phyloP scores from a whole-genome alignment of 2,113 vertebrate genomes.

The Rhipidura dahli region DNA sequence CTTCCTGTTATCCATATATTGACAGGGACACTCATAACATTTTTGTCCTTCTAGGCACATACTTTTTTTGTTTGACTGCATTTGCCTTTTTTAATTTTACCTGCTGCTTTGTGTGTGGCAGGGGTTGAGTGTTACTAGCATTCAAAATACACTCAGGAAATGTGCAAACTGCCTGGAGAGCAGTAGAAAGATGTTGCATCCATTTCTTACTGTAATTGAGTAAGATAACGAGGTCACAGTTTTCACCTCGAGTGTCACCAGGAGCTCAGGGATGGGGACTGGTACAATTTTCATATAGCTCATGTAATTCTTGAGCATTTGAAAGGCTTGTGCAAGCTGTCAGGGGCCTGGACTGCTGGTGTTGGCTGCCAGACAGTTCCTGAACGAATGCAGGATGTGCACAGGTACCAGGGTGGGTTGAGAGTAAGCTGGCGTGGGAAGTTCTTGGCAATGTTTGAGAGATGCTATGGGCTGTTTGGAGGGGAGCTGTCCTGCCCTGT shows the following conservation, averaged over 20 bases:
- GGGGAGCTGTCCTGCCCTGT: not conserved
- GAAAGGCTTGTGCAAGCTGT: not conserved
- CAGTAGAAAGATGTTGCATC: not conserved
- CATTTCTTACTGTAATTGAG: not conserved
- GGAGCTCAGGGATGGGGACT: not conserved
- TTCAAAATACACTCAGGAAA: slow-evolving; percentile 5
- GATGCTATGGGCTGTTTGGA: not conserved
- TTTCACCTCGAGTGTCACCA: not conserved
- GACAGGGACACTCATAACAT: not conserved
- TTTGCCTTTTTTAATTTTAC: not conserved
- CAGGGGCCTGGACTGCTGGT: not conserved
- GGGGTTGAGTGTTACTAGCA: not conserved
- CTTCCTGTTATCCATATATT: not conserved
- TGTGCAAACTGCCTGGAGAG: not conserved
- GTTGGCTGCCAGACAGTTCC: not conserved
- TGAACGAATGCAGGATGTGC: not conserved
- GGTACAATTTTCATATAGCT: not conserved
- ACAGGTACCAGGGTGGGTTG: not conserved
- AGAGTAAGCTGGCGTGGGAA: not conserved
- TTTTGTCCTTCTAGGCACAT: not conserved
- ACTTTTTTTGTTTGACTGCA: not conserved
- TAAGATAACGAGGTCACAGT: not conserved
- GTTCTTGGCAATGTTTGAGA: not conserved
- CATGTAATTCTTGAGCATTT: not conserved
- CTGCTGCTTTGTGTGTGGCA: not conserved